Evolutionary conservation across 2,113 vertebrate genomes (phyloP).

Genomic region (Elanus axillaris): DNA sequence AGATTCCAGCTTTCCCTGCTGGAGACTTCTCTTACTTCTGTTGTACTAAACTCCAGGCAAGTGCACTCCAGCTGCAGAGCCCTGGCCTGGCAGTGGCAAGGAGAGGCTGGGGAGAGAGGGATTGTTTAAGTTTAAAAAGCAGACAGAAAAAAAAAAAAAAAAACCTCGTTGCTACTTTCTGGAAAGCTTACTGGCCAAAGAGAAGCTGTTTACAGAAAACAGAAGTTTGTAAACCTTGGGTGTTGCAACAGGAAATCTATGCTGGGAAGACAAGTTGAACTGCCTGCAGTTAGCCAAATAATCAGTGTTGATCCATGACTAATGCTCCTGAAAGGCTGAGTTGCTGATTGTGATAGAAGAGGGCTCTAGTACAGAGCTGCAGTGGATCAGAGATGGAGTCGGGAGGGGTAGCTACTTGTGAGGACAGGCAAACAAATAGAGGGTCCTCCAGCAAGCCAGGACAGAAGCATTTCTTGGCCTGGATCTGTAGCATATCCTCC

Average conservation of each 20-base stretch:
- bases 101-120: background rate
- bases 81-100: background rate
- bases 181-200: background rate
- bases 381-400: background rate
- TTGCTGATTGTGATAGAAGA: background rate
- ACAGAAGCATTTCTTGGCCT: background rate
- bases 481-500: background rate
- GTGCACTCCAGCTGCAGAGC: background rate
- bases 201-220: conserved; percentile 34
- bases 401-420: background rate
- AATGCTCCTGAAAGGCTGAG: background rate
- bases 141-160: background rate
- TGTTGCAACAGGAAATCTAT: conserved; percentile 56
- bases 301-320: background rate
- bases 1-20: background rate
- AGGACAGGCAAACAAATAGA: background rate
- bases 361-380: background rate
- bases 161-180: background rate
- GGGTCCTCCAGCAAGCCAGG: background rate
- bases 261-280: conserved; percentile 27
- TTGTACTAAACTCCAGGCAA: background rate
- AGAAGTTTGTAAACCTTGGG: background rate
- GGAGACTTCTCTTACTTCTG: background rate
- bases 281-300: background rate
- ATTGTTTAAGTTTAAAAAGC: background rate